Evolutionary conservation across 2,888 invertebrate species (phyloP).

Genomic region (Zele albiditarsus): DNA sequence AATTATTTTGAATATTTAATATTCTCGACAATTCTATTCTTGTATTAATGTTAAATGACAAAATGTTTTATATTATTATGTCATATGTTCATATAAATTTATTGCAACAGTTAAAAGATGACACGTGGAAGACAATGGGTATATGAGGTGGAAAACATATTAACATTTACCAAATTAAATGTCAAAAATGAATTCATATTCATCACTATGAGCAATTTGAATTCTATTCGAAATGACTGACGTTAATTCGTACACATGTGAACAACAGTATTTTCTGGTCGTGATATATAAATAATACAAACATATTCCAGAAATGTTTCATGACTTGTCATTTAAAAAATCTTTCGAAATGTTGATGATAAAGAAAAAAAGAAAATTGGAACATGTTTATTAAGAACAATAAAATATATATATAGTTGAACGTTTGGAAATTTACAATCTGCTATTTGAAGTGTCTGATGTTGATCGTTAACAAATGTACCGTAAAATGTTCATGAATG

Average conservation of each 20-base stretch:
- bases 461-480: conserved; percentile 34
- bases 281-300: too few species aligned
- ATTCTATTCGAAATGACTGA: neutral
- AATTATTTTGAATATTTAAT: conserved; percentile 15
- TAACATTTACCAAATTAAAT: conserved; percentile 14
- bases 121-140: conserved; percentile 3
- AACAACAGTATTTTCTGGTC: too few species aligned
- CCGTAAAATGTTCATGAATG: conserved; percentile 29
- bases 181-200: conserved; percentile 23
- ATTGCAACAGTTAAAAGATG: conserved; percentile 21
- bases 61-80: conserved; percentile 11
- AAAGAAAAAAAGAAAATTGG: conserved; percentile 26
- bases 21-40: conserved; percentile 21
- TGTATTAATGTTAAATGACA: neutral
- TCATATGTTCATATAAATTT: conserved; percentile 19
- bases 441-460: conserved; percentile 33
- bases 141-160: neutral
- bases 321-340: neutral
- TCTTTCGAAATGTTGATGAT: neutral
- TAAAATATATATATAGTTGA: neutral
- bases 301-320: neutral
- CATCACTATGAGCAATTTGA: neutral
- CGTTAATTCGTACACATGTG: neutral
- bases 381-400: neutral
- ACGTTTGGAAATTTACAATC: conserved; percentile 32